Conservation (phyloP, 2,888 invertebrate genomes). For the Athalia cordata region DNA sequence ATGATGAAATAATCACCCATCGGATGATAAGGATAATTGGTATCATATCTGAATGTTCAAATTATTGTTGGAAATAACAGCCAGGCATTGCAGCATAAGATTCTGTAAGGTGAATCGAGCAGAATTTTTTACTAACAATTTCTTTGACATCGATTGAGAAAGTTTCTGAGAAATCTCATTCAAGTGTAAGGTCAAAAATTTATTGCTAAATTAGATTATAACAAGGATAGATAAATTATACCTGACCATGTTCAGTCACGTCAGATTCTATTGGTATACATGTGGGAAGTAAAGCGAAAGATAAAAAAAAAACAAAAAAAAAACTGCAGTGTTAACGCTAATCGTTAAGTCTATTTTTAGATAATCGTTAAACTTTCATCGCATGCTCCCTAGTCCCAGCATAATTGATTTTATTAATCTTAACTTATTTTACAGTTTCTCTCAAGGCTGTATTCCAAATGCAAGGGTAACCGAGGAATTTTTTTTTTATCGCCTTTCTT, state of each 20-base stretch:
- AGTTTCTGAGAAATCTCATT: slow-evolving; percentile 11
- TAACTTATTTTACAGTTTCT: slow-evolving; percentile 59
- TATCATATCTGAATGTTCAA: background rate
- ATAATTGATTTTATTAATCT: slow-evolving; percentile 51
- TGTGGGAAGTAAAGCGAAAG: slow-evolving; percentile 32
- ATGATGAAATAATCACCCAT: background rate
- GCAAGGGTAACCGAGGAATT: slow-evolving; percentile 26
- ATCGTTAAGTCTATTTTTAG: slow-evolving; percentile 39
- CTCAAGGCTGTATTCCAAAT: slow-evolving; percentile 55
- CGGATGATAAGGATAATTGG: background rate
- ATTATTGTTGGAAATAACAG: background rate
- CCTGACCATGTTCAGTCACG: slow-evolving; percentile 3
- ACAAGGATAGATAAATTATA: slow-evolving; percentile 21
- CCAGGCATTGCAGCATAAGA: background rate
- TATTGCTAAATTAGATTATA: background rate
- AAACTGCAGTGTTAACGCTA: slow-evolving; percentile 47
- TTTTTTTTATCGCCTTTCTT: background rate
- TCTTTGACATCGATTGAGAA: slow-evolving; percentile 9
- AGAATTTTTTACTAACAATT: background rate
- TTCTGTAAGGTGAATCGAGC: too few relatives aligned
- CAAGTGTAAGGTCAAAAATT: background rate
- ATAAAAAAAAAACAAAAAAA: slow-evolving; percentile 32
- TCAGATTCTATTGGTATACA: slow-evolving; percentile 27
- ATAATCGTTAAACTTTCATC: slow-evolving; percentile 42
- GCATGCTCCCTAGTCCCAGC: slow-evolving; percentile 55